These are phyloP conservation scores for Diadumene lineata DNA, from an alignment of 92 coral and sea anemone species.

Conservation along the genomic window DNA sequence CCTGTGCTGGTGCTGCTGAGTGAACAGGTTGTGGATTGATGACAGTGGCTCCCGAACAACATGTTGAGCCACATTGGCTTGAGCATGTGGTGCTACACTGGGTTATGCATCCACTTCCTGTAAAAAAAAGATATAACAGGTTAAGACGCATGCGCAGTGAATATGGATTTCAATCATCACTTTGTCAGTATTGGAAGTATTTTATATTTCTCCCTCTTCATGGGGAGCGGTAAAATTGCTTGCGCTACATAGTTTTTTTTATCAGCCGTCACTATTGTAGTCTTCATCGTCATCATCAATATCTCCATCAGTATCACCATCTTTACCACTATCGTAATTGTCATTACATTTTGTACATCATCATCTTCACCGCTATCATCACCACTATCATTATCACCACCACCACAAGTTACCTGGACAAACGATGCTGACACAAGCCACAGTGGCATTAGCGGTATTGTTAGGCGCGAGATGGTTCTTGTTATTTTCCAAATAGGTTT, in stretches of 20 bases:
- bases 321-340: not conserved
- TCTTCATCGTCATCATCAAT: not conserved
- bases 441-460: slow-evolving; percentile 42
- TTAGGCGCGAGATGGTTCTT: slow-evolving; percentile 43
- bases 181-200: no score
- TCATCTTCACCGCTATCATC: slow-evolving; percentile 27
- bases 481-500: slow-evolving; percentile 51
- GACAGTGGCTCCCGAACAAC: slow-evolving; percentile 35
- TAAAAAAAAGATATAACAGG: slow-evolving; percentile 6
- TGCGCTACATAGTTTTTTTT: no score
- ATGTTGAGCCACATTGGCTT: slow-evolving; percentile 34
- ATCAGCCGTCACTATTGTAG: no score
- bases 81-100: slow-evolving; percentile 42
- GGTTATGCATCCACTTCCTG: slow-evolving; percentile 44
- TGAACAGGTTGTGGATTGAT: slow-evolving; percentile 16
- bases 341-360: not conserved
- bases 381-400: slow-evolving; percentile 11
- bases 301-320: not conserved
- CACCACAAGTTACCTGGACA: slow-evolving; percentile 45
- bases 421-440: slow-evolving; percentile 48
- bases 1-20: not conserved
- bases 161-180: no score
- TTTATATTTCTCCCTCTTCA: no score
- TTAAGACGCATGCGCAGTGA: no score
- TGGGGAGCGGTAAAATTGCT: no score